Percentiles rank a stretch among this genome's conserved stretches.
Evolutionary conservation across 2,113 vertebrate species (phyloP).

Genomic region (Cettia cetti): DNA sequence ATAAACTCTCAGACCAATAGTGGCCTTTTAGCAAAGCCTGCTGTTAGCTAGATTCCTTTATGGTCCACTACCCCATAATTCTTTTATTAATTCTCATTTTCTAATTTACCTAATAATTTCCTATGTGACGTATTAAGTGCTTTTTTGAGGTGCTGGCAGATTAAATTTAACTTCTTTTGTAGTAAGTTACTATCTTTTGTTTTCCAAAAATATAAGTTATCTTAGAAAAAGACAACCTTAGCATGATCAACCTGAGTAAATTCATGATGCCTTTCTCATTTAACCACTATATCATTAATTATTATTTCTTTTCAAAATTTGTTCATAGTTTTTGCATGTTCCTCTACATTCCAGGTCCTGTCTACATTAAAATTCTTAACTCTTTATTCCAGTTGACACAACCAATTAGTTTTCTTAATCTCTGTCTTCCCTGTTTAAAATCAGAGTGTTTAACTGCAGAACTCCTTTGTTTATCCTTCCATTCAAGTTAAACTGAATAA

Average conservation of each 20-base stretch:
- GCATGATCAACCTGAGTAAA: neutral
- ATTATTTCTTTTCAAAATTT: neutral
- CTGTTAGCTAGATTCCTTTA: neutral
- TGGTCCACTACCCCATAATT: neutral
- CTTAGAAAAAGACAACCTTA: neutral
- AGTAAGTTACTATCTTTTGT: neutral
- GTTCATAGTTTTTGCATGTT: neutral
- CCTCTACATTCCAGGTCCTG: neutral
- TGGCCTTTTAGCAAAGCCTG: neutral
- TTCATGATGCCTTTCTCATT: neutral
- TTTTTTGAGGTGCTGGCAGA: neutral
- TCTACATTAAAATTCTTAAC: neutral
- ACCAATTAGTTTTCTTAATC: constrained; percentile 34
- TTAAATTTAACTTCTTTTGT: neutral
- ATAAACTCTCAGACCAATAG: neutral
- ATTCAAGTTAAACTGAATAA: constrained; percentile 4
- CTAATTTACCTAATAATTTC: neutral
- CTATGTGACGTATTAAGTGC: neutral
- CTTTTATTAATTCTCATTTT: constrained; percentile 6
- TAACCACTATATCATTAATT: neutral
- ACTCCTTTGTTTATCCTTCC: neutral
- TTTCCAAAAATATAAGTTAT: neutral
- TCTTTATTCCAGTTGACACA: constrained; percentile 22
- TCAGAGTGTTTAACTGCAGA: neutral
- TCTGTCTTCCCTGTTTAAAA: neutral